These are phyloP conservation scores for Drosophila subobscura DNA, from an alignment of 1,140 invertebrate species.

Conservation along the genomic window DNA sequence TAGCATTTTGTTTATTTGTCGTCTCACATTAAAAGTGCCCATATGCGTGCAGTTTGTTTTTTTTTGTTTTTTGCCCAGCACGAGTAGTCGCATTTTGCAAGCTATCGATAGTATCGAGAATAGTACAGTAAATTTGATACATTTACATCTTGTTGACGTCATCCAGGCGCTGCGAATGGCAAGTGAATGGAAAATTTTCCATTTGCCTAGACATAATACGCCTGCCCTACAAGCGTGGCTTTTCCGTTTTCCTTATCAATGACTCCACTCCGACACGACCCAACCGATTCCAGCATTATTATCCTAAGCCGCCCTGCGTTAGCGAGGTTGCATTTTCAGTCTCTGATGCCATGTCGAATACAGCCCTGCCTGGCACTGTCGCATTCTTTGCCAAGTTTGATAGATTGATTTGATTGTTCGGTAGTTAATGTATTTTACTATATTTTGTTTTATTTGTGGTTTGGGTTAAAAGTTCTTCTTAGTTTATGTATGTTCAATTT, in stretches of 20 bases:
- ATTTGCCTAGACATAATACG: background rate
- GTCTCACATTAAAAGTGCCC: background rate
- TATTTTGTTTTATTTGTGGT: too few species aligned
- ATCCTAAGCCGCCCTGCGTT: background rate
- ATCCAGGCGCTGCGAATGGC: conserved; percentile 11
- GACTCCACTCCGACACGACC: too few species aligned
- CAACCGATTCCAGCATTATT: background rate
- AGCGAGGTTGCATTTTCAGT: conserved; percentile 20
- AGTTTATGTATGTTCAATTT: background rate
- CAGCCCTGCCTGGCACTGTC: conserved; percentile 16
- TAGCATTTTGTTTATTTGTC: background rate
- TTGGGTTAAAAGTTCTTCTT: too few species aligned
- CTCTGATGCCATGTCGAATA: conserved; percentile 19
- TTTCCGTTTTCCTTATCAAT: too few species aligned
- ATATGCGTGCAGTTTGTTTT: background rate
- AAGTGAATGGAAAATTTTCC: conserved; percentile 28
- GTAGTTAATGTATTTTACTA: too few species aligned
- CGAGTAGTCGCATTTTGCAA: too few species aligned
- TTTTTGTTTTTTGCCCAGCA: background rate
- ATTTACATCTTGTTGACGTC: conserved; percentile 28
- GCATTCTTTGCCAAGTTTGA: too few species aligned
- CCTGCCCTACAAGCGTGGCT: background rate
- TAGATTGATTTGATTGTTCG: too few species aligned
- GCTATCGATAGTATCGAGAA: conserved; percentile 11
- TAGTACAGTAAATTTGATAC: too few species aligned